Conservation (phyloP, 2,888 invertebrate species). For the Palloptera scutellata region DNA sequence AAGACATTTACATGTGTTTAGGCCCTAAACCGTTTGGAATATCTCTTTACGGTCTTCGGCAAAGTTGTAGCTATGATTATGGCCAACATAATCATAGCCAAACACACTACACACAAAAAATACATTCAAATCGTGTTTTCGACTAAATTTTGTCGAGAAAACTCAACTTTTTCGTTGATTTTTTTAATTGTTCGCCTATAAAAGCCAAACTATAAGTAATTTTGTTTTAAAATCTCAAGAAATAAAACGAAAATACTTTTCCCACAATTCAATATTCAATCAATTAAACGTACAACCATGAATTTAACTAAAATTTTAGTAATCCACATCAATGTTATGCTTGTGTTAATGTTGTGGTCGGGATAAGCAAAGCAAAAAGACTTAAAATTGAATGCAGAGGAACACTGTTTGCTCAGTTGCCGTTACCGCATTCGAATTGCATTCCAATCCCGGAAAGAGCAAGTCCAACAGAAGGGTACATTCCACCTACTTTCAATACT, state of each 20-base stretch:
- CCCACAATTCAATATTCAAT: too few relatives aligned
- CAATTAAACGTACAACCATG: not conserved
- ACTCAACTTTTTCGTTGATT: not conserved
- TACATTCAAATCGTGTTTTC: constrained; percentile 1
- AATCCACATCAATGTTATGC: too few relatives aligned
- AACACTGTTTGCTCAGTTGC: too few relatives aligned
- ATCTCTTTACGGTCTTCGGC: too few relatives aligned
- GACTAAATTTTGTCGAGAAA: not conserved
- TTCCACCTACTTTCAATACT: not conserved
- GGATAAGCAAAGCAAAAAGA: too few relatives aligned
- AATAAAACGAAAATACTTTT: not conserved
- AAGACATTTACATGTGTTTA: too few relatives aligned
- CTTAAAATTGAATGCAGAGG: too few relatives aligned
- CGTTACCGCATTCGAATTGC: not conserved
- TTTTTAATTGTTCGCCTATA: not conserved
- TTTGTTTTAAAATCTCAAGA: not conserved
- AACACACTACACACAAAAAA: not conserved
- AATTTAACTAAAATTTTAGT: too few relatives aligned
- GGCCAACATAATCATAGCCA: too few relatives aligned
- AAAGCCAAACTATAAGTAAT: not conserved
- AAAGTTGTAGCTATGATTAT: too few relatives aligned
- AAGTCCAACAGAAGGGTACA: not conserved
- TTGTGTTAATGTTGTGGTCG: not conserved
- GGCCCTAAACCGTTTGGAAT: too few relatives aligned
- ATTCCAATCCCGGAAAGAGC: too few relatives aligned